Base-by-base conservation (phyloP, 92 coral and sea anemone genomes). In the Diadumene lineata region DNA sequence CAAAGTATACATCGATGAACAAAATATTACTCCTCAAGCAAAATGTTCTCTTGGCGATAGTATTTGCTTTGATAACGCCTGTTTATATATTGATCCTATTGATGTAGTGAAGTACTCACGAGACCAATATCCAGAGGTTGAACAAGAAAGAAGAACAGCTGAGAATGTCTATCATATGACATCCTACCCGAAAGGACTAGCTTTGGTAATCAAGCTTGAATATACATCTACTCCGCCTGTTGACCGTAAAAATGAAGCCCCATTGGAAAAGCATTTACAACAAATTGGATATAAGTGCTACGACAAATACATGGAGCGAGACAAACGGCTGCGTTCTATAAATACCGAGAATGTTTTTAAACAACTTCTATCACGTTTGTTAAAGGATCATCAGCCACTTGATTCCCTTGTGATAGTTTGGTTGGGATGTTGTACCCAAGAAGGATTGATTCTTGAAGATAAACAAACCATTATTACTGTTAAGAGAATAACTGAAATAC, bases 41-140 rank as follows among this genome's bases (percentile, higher is more conserved):
- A 33, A 48, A 63, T 25, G 11, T 11, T 4, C 4, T n/a, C 82
- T 81, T 0, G 31, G 46, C 34, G 75, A 64, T 81, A 81, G 62
- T n/a, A n/a, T n/a, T n/a, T n/a, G n/a, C 48, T 48, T 75, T n/a
- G n/a, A n/a, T 81, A 65, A 60, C 26, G 74, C 13, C n/a, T 11
- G 13, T n/a, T 64, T 66, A 66, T 66, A 69, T 23, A 30, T 6
- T 10, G 9, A 8, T 44, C 72, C 34, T 21, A 55, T 56, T 46
- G 19, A 31, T 56, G 89, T 84, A 18, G 79, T 81, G 43, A 72
- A 77, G 68, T 85, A 75, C 67, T 48, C 71, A 38, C 86, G 86
- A 0, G 64, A 60, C 11, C 16, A n/a, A 31, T 82, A 82, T 10
- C 90, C 79, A 23, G 4, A 53, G 25, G 26, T 43, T 53, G 48